Evolutionary conservation across 2,888 invertebrate species (phyloP), one percentile per base, ranked within the genome.

Genomic region (Rugalucina vietnamica): DNA sequence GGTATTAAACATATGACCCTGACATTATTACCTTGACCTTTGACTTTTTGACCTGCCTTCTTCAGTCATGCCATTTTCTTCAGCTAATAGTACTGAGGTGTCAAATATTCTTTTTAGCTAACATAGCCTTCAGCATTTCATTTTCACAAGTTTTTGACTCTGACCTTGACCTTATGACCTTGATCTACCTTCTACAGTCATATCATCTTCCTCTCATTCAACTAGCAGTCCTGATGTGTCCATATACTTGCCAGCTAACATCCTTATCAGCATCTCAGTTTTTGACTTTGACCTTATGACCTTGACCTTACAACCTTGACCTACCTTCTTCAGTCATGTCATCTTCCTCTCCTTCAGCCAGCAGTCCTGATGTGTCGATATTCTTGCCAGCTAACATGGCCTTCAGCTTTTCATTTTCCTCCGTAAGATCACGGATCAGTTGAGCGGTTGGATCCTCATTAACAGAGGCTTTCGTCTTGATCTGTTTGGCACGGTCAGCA

Each of bases 361-460:
- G 50, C 57, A 93, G 84, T 43, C 90, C 82, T 1, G 87, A 87
- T 79, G 93, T 89, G 65, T 90, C 88, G 8, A 91, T 79, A 34
- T 91, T 88, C 10, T 95, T 95, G 8, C 95, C 95, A 27, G 93
- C 91, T 70, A 96, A 87, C 92, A 95, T 91, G 76, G 93, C 92
- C 91, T 95, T 95, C 71, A 96, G 93, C 70, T 93, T 93, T 29
- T 95, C 95, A 90, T 96, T 96, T 91, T 96, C 96, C 83, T 95
- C 96, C 89, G 95, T 95, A 65, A 96, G 94, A 83, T 96, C 96
- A 49, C 96, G 91, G 81, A 96, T 95, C 83, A 96, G 91, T 80
- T 95, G 95, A 73, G 96, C 96, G 0, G 96, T 96, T 1, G 96
- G 95, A 89, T 96, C 96, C 90, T 96, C 96, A 90, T 96, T 96